Evolutionary conservation across 37 sponge, comb jelly and placozoan genomes (phyloP).

Genomic region (Beroe forskalii): DNA sequence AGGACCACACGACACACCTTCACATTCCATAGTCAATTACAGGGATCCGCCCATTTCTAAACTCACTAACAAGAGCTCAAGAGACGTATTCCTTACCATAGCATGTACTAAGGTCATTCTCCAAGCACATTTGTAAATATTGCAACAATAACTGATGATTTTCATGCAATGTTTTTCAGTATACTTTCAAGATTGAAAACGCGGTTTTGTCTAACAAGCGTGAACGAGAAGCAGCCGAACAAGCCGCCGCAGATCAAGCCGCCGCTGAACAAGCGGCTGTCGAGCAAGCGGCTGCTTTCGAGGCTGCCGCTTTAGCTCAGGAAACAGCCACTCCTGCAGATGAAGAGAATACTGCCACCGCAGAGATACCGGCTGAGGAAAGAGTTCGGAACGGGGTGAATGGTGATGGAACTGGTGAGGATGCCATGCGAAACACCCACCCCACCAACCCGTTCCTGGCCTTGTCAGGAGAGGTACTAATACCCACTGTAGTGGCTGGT

Average conservation of each 20-base stretch:
- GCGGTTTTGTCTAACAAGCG: background rate
- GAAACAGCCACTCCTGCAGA: background rate
- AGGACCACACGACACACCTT: too few species aligned
- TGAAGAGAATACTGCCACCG: background rate
- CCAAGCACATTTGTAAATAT: too few species aligned
- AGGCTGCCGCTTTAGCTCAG: background rate
- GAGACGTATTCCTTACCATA: too few species aligned
- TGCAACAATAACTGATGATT: too few species aligned
- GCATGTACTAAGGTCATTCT: too few species aligned
- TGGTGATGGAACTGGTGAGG: background rate
- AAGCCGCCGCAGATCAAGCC: background rate
- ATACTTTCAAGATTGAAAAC: slow-evolving; percentile 8
- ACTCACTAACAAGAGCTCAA: too few species aligned
- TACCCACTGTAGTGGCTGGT: background rate
- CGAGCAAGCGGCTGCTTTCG: background rate
- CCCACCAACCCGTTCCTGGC: slow-evolving; percentile 46
- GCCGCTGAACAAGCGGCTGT: background rate
- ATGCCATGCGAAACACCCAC: background rate
- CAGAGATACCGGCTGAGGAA: background rate
- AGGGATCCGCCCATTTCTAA: too few species aligned
- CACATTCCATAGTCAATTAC: too few species aligned
- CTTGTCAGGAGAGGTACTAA: background rate
- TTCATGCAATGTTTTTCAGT: too few species aligned
- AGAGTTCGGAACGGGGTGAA: too few species aligned
- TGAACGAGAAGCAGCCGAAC: slow-evolving; percentile 20